Percentiles rank a stretch among this genome's conserved stretches.
These are phyloP conservation scores for Agriopis aurantiaria DNA, from an alignment of 2,888 invertebrate genomes.

Conservation along the genomic window DNA sequence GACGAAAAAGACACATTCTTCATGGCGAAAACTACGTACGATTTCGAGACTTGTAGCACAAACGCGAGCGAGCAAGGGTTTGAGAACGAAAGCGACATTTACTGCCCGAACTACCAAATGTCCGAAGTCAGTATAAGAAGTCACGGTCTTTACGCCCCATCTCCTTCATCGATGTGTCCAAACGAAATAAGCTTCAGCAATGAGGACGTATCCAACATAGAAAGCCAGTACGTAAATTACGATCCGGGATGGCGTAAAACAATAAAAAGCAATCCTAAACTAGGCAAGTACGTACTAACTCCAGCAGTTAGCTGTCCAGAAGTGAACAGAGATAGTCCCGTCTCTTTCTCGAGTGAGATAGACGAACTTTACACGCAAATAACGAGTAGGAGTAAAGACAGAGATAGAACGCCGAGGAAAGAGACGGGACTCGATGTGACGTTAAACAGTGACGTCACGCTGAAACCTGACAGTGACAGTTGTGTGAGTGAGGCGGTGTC, in stretches of 20 bases:
- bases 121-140: slow-evolving; percentile 89
- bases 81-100: slow-evolving; percentile 88
- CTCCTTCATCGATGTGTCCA: slow-evolving; percentile 84
- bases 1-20: slow-evolving; percentile 77
- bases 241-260: slow-evolving; percentile 85
- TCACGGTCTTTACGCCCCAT: slow-evolving; percentile 88
- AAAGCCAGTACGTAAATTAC: slow-evolving; percentile 85
- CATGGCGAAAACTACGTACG: slow-evolving; percentile 77
- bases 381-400: slow-evolving; percentile 72
- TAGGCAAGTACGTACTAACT: slow-evolving; percentile 76
- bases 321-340: slow-evolving; percentile 76
- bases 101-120: slow-evolving; percentile 87
- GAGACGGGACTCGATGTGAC: slow-evolving; percentile 73
- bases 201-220: slow-evolving; percentile 80
- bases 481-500: slow-evolving; percentile 81
- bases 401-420: slow-evolving; percentile 66
- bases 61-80: slow-evolving; percentile 82
- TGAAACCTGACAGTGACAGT: slow-evolving; percentile 82
- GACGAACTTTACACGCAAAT: slow-evolving; percentile 91
- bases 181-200: slow-evolving; percentile 83
- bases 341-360: slow-evolving; percentile 85
- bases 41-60: slow-evolving; percentile 80
- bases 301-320: slow-evolving; percentile 81
- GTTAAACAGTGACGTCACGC: slow-evolving; percentile 77
- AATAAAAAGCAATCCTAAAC: slow-evolving; percentile 74